phyloP scores from a whole-genome alignment of 2,113 vertebrate genomes.

The Anhinga rufa region DNA sequence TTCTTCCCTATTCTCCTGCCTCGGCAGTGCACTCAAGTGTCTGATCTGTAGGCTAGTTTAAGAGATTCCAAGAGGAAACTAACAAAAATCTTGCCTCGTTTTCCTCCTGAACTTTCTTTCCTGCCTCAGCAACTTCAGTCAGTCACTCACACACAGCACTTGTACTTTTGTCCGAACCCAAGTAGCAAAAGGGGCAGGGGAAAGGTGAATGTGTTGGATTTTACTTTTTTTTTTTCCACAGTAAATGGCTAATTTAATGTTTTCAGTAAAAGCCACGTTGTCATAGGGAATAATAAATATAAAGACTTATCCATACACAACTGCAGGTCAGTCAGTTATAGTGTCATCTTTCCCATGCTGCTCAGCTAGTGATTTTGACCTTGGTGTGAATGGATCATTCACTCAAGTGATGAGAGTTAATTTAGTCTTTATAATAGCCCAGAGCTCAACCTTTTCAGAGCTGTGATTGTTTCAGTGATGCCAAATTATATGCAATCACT shows the following conservation, averaged over 20 bases:
- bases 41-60: not conserved
- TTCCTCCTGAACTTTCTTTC: not conserved
- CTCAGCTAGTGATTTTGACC: constrained; percentile 44
- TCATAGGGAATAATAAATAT: not conserved
- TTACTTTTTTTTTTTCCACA: not conserved
- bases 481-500: constrained; percentile 59
- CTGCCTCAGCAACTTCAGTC: not conserved
- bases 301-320: not conserved
- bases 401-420: constrained; percentile 55
- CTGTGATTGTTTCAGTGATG: constrained; percentile 25
- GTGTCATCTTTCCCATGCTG: not conserved
- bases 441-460: constrained; percentile 51
- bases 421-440: constrained; percentile 42
- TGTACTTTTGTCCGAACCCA: not conserved
- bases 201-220: not conserved
- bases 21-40: not conserved
- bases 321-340: not conserved
- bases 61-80: not conserved
- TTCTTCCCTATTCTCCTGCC: not conserved
- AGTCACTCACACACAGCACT: not conserved
- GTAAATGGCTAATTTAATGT: not conserved
- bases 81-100: not conserved
- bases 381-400: constrained; percentile 59
- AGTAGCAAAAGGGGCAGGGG: not conserved
- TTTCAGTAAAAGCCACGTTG: not conserved